These are phyloP conservation scores for Pemphigus obesinymphae DNA, from an alignment of 1,140 invertebrate genomes.

Conservation along the genomic window DNA sequence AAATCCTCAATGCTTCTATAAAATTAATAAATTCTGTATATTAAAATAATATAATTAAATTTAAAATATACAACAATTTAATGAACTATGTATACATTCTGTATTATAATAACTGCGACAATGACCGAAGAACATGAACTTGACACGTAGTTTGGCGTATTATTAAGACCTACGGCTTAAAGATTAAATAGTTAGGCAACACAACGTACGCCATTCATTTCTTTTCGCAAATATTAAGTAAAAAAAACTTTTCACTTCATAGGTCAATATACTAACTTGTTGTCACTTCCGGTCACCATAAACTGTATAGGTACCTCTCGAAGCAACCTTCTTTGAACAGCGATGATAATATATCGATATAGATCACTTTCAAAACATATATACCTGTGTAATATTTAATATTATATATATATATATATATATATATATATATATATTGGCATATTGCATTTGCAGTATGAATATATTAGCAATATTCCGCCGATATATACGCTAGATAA, in stretches of 20 bases:
- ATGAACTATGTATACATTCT: not conserved
- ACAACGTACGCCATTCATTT: not conserved
- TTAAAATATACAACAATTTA: too few relatives aligned
- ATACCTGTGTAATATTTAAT: too few relatives aligned
- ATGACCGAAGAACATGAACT: not conserved
- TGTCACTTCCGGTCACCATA: not conserved
- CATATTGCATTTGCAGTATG: not conserved
- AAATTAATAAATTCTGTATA: too few relatives aligned
- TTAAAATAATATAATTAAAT: too few relatives aligned
- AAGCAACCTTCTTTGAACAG: not conserved
- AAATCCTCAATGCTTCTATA: too few relatives aligned
- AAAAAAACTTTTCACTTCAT: conserved; percentile 2
- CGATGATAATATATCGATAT: not conserved
- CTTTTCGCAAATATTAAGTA: not conserved
- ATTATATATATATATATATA: too few relatives aligned
- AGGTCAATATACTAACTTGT: not conserved
- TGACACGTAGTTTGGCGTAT: not conserved
- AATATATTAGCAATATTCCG: not conserved
- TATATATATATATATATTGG: not conserved
- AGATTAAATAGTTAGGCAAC: not conserved
- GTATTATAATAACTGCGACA: not conserved
- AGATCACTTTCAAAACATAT: conserved; percentile 17
- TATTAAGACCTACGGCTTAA: not conserved
- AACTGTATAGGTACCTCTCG: not conserved
- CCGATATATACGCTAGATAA: not conserved